Base-by-base conservation (phyloP, 2,797 vertebrate species). In the Pangasius mekongensis region DNA sequence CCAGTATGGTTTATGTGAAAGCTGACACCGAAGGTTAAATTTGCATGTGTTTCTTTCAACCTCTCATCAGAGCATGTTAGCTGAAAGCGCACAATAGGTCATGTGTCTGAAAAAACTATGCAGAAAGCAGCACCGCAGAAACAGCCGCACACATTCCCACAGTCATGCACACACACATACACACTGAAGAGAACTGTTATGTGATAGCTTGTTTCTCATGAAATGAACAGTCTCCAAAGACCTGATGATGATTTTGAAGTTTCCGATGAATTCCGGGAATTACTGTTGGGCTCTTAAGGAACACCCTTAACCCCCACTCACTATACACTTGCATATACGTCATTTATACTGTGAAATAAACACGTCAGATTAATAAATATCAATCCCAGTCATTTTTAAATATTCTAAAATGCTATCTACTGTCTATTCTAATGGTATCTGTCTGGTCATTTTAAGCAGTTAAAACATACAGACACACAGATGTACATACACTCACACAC, bases 81-180 rank as follows among this genome's bases (percentile, higher is more conserved):
- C n/a, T 74, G 33, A 87, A 73, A 52, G 22, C 16, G 58, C 67
- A 36, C 74, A 58, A 18, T 76, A 76, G 76, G 30, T 56, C 43
- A 60, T 74, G 84, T 39, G 67, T 82, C 67, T 71, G 64, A 83
- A 73, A 84, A 73, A 52, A 81, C 87, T 73, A 85, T 14, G 81
- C 85, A 83, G 87, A 84, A 87, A 85, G 66, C 67, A 89, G 67
- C 58, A 27, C 43, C 9, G 14, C 67, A 39, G 52, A 85, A 67
- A 49, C 39, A 83, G 54, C 36, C 54, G 0, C 22, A 49, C 52
- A 36, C 62, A 56, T n/a, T 74, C 71, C 27, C 33, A 64, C 49
- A 69, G 27, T 36, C 88, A 87, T 24, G 47, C 20, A 81, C 87
- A 89, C 69, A 43, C 62, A 82, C 33, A 49, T 20, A 69, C 36